Percentiles rank a stretch among this genome's conserved stretches.
These are phyloP conservation scores for Strix uralensis DNA, from an alignment of 2,113 vertebrate genomes.

Conservation along the genomic window DNA sequence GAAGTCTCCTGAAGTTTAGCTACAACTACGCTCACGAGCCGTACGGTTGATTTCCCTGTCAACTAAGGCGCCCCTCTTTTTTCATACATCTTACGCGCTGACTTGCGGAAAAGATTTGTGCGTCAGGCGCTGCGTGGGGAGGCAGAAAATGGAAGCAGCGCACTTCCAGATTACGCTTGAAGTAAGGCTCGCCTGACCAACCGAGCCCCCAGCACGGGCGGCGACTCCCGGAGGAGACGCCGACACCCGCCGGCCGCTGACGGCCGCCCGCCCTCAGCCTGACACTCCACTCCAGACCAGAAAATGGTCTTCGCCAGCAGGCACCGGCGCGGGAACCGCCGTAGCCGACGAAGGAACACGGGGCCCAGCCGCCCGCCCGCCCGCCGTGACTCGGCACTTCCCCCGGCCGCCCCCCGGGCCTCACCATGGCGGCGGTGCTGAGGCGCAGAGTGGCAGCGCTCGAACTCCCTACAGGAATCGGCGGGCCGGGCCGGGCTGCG, in stretches of 20 bases:
- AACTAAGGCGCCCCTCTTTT: background rate
- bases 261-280: background rate
- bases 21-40: rapidly evolving
- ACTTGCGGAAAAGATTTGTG: rapidly evolving
- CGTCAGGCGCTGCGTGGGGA: background rate
- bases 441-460: background rate
- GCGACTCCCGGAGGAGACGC: background rate
- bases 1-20: background rate
- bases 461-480: background rate
- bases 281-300: background rate
- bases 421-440: background rate
- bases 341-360: too few relatives aligned
- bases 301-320: background rate
- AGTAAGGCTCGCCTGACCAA: rapidly evolving
- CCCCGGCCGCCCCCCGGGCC: background rate
- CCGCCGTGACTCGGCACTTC: background rate
- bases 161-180: rapidly evolving
- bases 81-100: too few relatives aligned
- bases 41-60: rapidly evolving
- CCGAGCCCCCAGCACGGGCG: background rate
- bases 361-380: background rate
- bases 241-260: background rate
- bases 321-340: background rate
- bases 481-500: too few relatives aligned
- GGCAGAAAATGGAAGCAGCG: background rate